Conservation (phyloP, 1,140 invertebrate genomes). For the Medauroidea extradentata region DNA sequence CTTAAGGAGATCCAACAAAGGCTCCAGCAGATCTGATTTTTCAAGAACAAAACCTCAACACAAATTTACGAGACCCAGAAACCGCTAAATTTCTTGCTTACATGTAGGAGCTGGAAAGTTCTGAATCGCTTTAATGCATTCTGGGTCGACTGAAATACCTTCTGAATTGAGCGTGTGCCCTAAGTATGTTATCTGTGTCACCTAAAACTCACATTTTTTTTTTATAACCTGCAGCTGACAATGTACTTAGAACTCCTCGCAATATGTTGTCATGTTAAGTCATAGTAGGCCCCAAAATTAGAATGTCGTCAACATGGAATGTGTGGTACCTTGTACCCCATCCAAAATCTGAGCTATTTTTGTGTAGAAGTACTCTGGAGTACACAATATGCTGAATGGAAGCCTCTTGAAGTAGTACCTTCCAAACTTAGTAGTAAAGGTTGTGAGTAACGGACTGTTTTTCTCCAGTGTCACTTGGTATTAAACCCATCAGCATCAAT, state of each 20-base stretch:
- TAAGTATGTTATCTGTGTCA: conserved; percentile 33
- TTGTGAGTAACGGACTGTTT: background rate
- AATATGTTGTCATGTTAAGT: conserved; percentile 30
- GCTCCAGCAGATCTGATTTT: conserved; percentile 21
- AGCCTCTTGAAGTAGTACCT: background rate
- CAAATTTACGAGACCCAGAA: conserved; percentile 40
- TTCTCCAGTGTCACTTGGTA: too few relatives aligned
- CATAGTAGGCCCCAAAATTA: conserved; percentile 28
- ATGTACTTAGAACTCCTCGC: conserved; percentile 29
- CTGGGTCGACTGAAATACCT: conserved; percentile 38
- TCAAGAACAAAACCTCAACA: conserved; percentile 35
- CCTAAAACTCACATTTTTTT: conserved; percentile 36
- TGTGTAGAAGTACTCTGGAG: background rate
- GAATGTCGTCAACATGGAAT: conserved; percentile 37
- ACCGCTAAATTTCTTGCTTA: conserved; percentile 32
- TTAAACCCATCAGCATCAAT: too few relatives aligned
- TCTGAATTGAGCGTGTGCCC: conserved; percentile 38
- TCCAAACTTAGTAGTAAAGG: background rate
- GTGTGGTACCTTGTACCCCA: conserved; percentile 30
- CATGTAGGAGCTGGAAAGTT: conserved; percentile 30
- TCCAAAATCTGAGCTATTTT: conserved; percentile 4
- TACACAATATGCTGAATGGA: background rate
- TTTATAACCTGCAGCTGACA: conserved; percentile 26
- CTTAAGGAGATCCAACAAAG: conserved; percentile 27
- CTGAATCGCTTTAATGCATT: conserved; percentile 37